Evolutionary conservation across 2,797 vertebrate genomes (phyloP).

Genomic region (Chanos chanos): DNA sequence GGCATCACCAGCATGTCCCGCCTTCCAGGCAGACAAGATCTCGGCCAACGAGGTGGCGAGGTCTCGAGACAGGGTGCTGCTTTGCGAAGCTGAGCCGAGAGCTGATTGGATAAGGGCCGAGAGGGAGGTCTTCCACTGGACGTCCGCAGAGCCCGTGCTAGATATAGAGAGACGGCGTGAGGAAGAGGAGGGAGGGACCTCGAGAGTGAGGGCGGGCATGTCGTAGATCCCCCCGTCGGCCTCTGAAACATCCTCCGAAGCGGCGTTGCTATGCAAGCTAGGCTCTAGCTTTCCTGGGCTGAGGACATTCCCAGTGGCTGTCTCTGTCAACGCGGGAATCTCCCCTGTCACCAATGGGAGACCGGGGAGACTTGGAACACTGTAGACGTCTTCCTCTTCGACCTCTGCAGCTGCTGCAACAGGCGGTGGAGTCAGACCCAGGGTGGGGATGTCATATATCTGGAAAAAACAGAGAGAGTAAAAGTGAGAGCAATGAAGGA

Average conservation of each 20-base stretch:
- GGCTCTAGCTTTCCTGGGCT: slow-evolving; percentile 60
- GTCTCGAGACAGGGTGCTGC: slow-evolving; percentile 62
- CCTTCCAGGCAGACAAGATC: slow-evolving; percentile 74
- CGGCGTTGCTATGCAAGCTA: slow-evolving; percentile 35
- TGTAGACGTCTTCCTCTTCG: slow-evolving; percentile 74
- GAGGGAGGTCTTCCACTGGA: slow-evolving; percentile 69
- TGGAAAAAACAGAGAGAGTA: slow-evolving; percentile 49
- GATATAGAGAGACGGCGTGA: slow-evolving; percentile 72
- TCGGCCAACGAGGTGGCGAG: slow-evolving; percentile 71
- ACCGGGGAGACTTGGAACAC: slow-evolving; percentile 72
- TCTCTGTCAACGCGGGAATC: slow-evolving; percentile 47
- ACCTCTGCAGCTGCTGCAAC: slow-evolving; percentile 49
- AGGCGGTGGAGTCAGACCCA: slow-evolving; percentile 56
- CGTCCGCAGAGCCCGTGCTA: slow-evolving; percentile 71
- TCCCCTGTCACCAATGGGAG: slow-evolving; percentile 59
- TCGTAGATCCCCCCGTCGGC: slow-evolving; percentile 79
- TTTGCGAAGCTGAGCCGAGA: slow-evolving; percentile 51
- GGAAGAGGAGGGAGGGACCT: slow-evolving; percentile 63
- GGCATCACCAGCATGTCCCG: slow-evolving; percentile 64
- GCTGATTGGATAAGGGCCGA: slow-evolving; percentile 65
- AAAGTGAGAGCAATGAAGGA: neutral
- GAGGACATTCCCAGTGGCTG: slow-evolving; percentile 54
- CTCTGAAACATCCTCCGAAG: slow-evolving; percentile 58
- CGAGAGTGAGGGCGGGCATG: slow-evolving; percentile 73
- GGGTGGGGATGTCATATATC: slow-evolving; percentile 84